Base-by-base conservation (phyloP, 1,140 invertebrate species). In the Hypsibius dujardini region DNA sequence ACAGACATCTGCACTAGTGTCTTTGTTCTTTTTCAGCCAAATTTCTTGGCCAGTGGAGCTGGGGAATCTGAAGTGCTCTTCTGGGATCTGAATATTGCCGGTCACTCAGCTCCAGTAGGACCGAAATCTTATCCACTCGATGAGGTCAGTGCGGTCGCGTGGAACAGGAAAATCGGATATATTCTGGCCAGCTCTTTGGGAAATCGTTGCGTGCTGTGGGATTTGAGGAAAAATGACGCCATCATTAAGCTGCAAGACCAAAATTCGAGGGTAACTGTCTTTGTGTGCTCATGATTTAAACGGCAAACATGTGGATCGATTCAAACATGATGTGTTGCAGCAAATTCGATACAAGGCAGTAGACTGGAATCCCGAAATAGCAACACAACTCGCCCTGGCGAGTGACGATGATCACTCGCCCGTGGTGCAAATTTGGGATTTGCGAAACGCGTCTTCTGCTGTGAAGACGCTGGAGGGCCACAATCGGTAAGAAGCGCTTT, bases 161-260 rank as follows among this genome's bases (percentile, higher is more conserved):
- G 93, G 92, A 96, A 96, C 79, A 86, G 87, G 77, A 90, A 95
- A 84, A 88, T 92, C 45, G 90, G 95, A 81, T 92, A 95, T 76
- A 96, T 97, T 79, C 81, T 96, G 69, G 92, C 90, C 0, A 94
- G 92, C 0, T 89, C 92, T 59, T 95, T 94, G 79, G 84, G 89
- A 28, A 86, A 89, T 2, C 84, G 90, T 73, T 95, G 91, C 81
- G 86, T 95, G 45, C 90, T 97, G 15, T 96, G 92, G 92, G 92
- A 97, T 81, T 82, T 95, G 62, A 82, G 91, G 71, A 95, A 95
- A 80, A 95, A 92, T 78, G 91, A 95, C 79, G 90, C 92, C 47
- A 95, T 97, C 73, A 95, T 95, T 75, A 95, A 95, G 85, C 81
- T 96, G 72, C 83, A 83, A 71, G 86, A 88, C 78, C 82, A 82